Conservation (phyloP, 2,113 vertebrate species). For the Chloropsis hardwickii region DNA sequence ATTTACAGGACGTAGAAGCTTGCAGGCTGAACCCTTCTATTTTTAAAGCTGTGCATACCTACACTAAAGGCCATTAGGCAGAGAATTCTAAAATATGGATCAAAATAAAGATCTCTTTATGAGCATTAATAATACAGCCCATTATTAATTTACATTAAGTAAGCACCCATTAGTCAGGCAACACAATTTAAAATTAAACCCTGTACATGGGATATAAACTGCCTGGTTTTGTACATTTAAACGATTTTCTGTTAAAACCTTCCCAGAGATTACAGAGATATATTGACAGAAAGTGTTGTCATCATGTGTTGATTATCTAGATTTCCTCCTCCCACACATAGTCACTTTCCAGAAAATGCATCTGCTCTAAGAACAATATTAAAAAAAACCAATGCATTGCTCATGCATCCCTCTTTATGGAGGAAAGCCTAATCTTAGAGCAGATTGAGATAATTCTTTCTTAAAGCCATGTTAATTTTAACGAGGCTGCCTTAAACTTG, state of each 20-base stretch:
- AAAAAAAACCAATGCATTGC: neutral
- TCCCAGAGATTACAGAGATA: neutral
- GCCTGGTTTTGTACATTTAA: neutral
- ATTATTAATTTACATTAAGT: neutral
- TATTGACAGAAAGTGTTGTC: conserved; percentile 15
- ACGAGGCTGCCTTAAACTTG: neutral
- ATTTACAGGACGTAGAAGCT: conserved; percentile 33
- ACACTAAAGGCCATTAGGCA: neutral
- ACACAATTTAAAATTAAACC: neutral
- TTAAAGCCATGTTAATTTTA: neutral
- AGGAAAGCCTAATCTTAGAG: neutral
- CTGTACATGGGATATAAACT: neutral
- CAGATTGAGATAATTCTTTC: neutral
- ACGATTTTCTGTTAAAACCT: neutral
- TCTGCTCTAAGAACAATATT: conserved; percentile 15
- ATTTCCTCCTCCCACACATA: conserved; percentile 23
- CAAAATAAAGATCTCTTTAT: neutral
- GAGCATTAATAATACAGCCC: neutral
- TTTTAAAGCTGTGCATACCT: conserved; percentile 6
- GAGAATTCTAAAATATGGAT: neutral
- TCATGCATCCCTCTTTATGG: neutral
- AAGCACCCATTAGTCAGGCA: neutral
- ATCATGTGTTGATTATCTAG: conserved; percentile 20
- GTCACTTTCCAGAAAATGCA: conserved; percentile 47
- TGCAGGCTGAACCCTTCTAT: conserved; percentile 4